Base-by-base conservation (phyloP, 23 tunicate species). In the Ascidia mentula region DNA sequence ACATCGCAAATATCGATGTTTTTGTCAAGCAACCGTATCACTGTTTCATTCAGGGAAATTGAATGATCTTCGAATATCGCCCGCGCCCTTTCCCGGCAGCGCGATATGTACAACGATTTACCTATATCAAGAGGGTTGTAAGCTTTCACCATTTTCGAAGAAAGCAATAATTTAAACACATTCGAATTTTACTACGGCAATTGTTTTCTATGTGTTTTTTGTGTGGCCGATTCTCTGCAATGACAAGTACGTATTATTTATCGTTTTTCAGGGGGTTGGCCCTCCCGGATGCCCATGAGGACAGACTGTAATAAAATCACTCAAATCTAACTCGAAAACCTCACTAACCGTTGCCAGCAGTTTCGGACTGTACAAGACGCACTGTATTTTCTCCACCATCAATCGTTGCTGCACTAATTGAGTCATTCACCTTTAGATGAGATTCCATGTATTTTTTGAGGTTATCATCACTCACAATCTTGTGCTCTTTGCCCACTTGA, bases 321-420 rank as follows among this genome's bases (percentile, higher is more conserved):
- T n/a, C n/a, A n/a, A n/a, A n/a, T n/a, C n/a, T n/a, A n/a, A n/a
- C n/a, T n/a, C n/a, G n/a, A n/a, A n/a, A n/a, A n/a, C n/a, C n/a
- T 36, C 31, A 40, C 35, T 53, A 79, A 53, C 92, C 92, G 75
- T 81, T 82, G 65, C 92, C 92, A 69, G 92, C 84, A 61, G 45
- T 65, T 24, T 87, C 80, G 18, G 92, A 87, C 24, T n/a, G 45
- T 4, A 87, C 92, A 61, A 87, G 72, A 74, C 84, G 60, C 15
- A 87, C 92, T 59, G 37, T 28, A 40, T 37, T 46, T 73, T 65
- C 46, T 15, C 40, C 82, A 1, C 24, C 24, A 9, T 53, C 65
- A 28, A 28, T 28, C 22, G 24, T 53, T 9, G 65, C 65, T 5
- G 13, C 60, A 18, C 36, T 40, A 31, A 72, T 73, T 18, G 5